These are phyloP conservation scores for Archips crataeganus DNA, from an alignment of 2,888 invertebrate species.

Conservation along the genomic window DNA sequence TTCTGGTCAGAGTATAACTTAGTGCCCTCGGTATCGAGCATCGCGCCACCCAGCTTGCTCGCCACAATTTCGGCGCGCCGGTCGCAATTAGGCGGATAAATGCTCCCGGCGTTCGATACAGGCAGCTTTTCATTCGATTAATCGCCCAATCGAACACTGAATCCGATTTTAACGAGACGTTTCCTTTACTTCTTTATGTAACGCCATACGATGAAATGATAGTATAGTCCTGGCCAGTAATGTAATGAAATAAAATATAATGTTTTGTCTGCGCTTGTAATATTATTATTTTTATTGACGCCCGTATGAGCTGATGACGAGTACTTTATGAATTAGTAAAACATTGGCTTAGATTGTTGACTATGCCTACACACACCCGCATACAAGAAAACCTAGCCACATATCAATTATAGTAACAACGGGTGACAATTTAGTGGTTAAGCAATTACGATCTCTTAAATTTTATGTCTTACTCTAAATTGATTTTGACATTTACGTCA, in stretches of 20 bases:
- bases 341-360: conserved; percentile 61
- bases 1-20: background rate
- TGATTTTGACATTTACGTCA: conserved; percentile 40
- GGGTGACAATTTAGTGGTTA: conserved; percentile 71
- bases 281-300: conserved; percentile 49
- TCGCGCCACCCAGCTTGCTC: conserved; percentile 75
- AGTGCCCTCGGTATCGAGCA: conserved; percentile 58
- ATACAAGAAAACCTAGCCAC: conserved; percentile 72
- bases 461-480: conserved; percentile 72
- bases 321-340: conserved; percentile 72
- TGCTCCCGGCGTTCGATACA: conserved; percentile 75
- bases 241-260: background rate
- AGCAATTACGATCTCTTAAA: conserved; percentile 72
- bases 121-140: conserved; percentile 73
- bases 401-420: conserved; percentile 82
- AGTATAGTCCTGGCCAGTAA: conserved; percentile 38
- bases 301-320: conserved; percentile 68
- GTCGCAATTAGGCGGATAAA: conserved; percentile 83
- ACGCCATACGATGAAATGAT: conserved; percentile 66
- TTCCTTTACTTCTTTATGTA: conserved; percentile 75
- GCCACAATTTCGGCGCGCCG: conserved; percentile 72
- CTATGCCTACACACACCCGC: conserved; percentile 64
- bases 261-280: conserved; percentile 10
- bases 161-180: conserved; percentile 74
- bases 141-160: conserved; percentile 72